Evolutionary conservation across 2,888 invertebrate genomes (phyloP).

Genomic region (Dendrolimus pini): DNA sequence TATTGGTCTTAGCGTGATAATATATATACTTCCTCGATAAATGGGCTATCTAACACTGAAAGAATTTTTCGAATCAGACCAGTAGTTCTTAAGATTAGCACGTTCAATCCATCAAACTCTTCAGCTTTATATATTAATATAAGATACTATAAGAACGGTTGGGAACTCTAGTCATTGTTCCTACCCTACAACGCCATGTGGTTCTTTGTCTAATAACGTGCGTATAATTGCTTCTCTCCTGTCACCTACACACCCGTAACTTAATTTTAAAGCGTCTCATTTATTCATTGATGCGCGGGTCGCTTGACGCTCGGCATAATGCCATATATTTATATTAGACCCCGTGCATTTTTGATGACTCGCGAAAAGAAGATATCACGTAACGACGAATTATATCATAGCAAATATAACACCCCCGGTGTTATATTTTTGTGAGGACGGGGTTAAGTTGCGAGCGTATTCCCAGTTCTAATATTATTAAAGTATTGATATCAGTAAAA

Average conservation of each 20-base stretch:
- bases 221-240: constrained; percentile 8
- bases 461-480: too few species aligned
- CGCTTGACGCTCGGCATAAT: constrained; percentile 36
- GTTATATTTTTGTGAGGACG: background rate
- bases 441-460: background rate
- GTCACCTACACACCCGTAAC: constrained; percentile 21
- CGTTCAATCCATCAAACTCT: too few species aligned
- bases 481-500: too few species aligned
- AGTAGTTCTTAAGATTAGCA: too few species aligned
- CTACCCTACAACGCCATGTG: background rate
- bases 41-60: too few species aligned
- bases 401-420: constrained; percentile 1
- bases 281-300: constrained; percentile 40
- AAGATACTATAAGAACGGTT: too few species aligned
- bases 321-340: constrained; percentile 50
- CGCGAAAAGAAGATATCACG: constrained; percentile 13
- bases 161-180: background rate
- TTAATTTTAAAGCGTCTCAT: constrained; percentile 37
- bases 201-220: background rate
- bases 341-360: constrained; percentile 46
- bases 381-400: constrained; percentile 3
- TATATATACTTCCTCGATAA: too few species aligned
- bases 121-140: too few species aligned
- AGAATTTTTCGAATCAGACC: too few species aligned
- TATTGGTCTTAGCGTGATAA: too few species aligned